A percentile compares a stretch with the other conserved stretches of the same genome.
These are phyloP conservation scores for Sarcophaga caerulescens DNA, from an alignment of 2,888 invertebrate genomes.

Conservation along the genomic window DNA sequence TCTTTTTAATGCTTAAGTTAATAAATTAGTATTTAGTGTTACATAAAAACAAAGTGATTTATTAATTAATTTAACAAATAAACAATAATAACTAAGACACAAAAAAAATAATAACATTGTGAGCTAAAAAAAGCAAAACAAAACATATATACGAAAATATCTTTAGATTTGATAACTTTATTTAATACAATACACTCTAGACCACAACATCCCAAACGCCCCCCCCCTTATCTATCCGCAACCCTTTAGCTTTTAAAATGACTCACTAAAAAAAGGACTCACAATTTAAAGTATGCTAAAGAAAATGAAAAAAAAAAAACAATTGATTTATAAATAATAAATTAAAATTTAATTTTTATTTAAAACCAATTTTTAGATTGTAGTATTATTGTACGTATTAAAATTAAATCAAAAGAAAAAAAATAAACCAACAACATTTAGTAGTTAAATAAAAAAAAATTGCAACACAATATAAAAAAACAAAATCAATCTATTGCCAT, in stretches of 20 bases:
- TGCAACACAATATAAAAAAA: no score
- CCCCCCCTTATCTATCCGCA: no score
- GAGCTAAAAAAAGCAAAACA: no score
- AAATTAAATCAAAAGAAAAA: not conserved
- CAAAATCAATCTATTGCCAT: no score
- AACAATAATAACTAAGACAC: constrained; percentile 30
- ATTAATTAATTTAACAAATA: constrained; percentile 62
- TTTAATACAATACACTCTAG: no score
- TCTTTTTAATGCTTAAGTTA: constrained; percentile 56
- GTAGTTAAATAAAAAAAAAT: constrained; percentile 34
- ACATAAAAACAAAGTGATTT: constrained; percentile 61
- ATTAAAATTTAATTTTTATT: constrained; percentile 17
- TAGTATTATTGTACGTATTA: constrained; percentile 40
- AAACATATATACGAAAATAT: no score
- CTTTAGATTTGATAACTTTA: no score
- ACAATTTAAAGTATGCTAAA: constrained; percentile 6
- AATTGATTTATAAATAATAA: not conserved
- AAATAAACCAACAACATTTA: constrained; percentile 2
- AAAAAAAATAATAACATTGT: constrained; percentile 24
- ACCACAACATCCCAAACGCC: no score
- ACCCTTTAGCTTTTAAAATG: no score
- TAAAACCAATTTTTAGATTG: constrained; percentile 30
- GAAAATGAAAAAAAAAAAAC: not conserved
- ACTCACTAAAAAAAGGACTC: not conserved
- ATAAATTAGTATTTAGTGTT: constrained; percentile 54